These are phyloP conservation scores for Pemphigus obesinymphae DNA, from an alignment of 1,140 invertebrate genomes.

Conservation along the genomic window DNA sequence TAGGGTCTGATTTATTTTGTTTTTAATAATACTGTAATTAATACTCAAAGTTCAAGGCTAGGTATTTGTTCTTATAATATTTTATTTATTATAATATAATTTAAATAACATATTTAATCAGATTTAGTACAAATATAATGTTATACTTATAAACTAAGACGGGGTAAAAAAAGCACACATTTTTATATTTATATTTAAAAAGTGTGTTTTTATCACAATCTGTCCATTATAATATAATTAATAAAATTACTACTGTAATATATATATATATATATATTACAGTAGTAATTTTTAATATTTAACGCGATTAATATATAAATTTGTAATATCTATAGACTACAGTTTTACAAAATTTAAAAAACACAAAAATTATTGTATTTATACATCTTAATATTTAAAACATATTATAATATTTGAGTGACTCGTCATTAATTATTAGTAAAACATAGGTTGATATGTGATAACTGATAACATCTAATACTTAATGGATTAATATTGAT, in stretches of 20 bases:
- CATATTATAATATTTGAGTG: neutral
- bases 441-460: neutral
- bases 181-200: constrained; percentile 13
- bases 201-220: constrained; percentile 31
- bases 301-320: neutral
- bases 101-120: neutral
- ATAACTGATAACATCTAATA: no score
- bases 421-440: neutral
- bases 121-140: neutral
- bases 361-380: neutral
- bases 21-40: neutral
- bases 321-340: no score
- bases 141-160: neutral
- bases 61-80: no score
- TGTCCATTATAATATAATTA: neutral
- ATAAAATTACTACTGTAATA: no score
- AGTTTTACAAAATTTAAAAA: no score
- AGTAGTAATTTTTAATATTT: neutral
- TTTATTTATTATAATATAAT: constrained; percentile 15
- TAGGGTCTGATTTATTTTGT: neutral
- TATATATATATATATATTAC: no score
- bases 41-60: no score
- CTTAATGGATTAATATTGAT: no score
- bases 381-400: neutral
- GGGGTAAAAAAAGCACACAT: constrained; percentile 35